These are phyloP conservation scores for Alligator mississippiensis DNA, from an alignment of 2,113 vertebrate genomes.

Conservation along the genomic window DNA sequence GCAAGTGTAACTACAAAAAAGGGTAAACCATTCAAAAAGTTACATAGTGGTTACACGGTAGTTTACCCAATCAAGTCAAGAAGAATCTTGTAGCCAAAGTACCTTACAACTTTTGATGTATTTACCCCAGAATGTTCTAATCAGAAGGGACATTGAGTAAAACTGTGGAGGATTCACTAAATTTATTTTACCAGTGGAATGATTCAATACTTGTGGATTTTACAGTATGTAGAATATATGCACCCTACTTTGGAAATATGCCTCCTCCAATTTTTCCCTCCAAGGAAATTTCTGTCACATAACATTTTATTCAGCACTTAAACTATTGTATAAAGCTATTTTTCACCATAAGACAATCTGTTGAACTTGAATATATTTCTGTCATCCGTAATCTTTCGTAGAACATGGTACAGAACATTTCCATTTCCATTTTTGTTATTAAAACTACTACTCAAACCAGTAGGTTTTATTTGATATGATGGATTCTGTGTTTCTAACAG, in stretches of 20 bases:
- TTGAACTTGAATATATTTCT: slow-evolving; percentile 34
- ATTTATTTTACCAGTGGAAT: neutral
- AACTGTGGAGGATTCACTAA: slow-evolving; percentile 4
- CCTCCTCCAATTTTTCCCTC: slow-evolving; percentile 33
- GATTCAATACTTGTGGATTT: slow-evolving; percentile 28
- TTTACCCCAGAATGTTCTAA: neutral
- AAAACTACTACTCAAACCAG: neutral
- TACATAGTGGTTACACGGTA: neutral
- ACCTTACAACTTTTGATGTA: neutral
- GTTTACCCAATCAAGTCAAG: neutral
- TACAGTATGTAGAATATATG: slow-evolving; percentile 13
- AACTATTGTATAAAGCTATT: slow-evolving; percentile 3
- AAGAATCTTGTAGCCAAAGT: neutral
- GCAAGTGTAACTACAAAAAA: neutral
- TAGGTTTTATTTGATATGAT: neutral
- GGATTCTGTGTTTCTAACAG: neutral
- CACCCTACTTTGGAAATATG: slow-evolving; percentile 10
- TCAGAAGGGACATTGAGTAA: slow-evolving; percentile 25
- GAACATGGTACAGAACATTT: neutral
- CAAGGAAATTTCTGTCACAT: slow-evolving; percentile 37
- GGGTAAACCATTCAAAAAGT: neutral
- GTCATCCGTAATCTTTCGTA: slow-evolving; percentile 13
- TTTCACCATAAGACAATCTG: slow-evolving; percentile 20
- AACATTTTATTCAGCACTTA: slow-evolving; percentile 29
- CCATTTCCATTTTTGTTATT: neutral